A percentile compares a stretch with the other conserved stretches of the same genome.
These are phyloP conservation scores for Limenitis camilla DNA, from an alignment of 2,888 invertebrate genomes.

Conservation along the genomic window DNA sequence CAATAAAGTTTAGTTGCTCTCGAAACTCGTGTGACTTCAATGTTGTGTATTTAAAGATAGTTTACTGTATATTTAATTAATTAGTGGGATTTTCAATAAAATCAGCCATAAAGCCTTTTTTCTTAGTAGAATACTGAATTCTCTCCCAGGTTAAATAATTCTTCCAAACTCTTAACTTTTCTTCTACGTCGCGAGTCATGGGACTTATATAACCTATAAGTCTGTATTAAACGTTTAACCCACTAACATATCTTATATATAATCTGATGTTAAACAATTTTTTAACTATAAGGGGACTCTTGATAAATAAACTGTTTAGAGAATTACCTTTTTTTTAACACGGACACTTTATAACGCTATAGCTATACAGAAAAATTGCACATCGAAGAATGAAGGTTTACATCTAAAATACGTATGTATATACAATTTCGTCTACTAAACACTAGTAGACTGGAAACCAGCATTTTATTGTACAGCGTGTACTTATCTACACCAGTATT, in stretches of 20 bases:
- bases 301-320: not conserved
- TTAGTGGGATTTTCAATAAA: no score
- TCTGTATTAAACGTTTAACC: no score
- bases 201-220: no score
- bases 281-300: not conserved
- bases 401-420: slow-evolving; percentile 29
- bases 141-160: no score
- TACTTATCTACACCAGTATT: slow-evolving; percentile 46
- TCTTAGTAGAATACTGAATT: no score
- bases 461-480: slow-evolving; percentile 35
- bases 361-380: slow-evolving; percentile 48
- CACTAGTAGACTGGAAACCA: slow-evolving; percentile 30
- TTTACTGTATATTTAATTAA: no score
- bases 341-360: slow-evolving; percentile 47
- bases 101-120: no score
- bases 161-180: no score
- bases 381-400: slow-evolving; percentile 34
- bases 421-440: slow-evolving; percentile 33
- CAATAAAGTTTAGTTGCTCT: no score
- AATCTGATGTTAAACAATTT: not conserved
- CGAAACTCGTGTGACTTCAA: no score
- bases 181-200: no score
- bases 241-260: not conserved
- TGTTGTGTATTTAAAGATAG: no score
- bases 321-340: slow-evolving; percentile 30